Base-by-base conservation (phyloP, 1,140 invertebrate species). In the Brachionus paranguensis region DNA sequence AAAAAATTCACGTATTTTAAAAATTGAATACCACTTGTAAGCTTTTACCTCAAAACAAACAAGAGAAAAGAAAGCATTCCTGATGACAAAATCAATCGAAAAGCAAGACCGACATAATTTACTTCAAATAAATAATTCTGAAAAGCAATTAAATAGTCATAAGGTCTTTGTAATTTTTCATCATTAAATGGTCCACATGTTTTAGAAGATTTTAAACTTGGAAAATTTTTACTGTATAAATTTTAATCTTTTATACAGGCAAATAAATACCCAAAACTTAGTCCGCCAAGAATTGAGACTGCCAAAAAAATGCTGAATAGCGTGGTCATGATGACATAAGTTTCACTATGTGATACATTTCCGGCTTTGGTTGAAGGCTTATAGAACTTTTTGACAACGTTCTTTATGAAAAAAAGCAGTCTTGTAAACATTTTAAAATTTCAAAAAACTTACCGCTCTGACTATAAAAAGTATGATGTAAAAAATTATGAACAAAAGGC, bases 111-210 rank as follows among this genome's bases (percentile, higher is more conserved):
- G 10, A 76, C 5, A 50, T 24, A 24, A 2, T 76, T 76, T 12
- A 76, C 24, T 14, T 27, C 47, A 27, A 14, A 50, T 6, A 76
- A 12, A 27, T 76, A 45, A 20, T 33, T 24, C 20, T 47, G 20
- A 14, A 76, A 47, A 50, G 20, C 47, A 27, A 76, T 12, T 76
- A 76, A 50, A 76, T 50, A 76, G 29, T 76, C 72, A 53, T 76
- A 76, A 20, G 43, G 43, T 12, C 8, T 33, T 27, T 43, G 20
- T n/a, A 50, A 76, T 27, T 50, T 47, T 27, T 29, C 12, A 10
- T 76, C 43, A 37, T 47, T 50, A 50, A 76, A 76, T 14, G 72
- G 72, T 14, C 72, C 72, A 76, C 72, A 76, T 29, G 72, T 76
- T 50, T 50, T 76, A 1, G 72, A 76, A 2, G 72, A 50, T 10